These are phyloP conservation scores for Paelopatides confundens DNA, from an alignment of 53 echinoderm and acorn worm species.

Conservation along the genomic window DNA sequence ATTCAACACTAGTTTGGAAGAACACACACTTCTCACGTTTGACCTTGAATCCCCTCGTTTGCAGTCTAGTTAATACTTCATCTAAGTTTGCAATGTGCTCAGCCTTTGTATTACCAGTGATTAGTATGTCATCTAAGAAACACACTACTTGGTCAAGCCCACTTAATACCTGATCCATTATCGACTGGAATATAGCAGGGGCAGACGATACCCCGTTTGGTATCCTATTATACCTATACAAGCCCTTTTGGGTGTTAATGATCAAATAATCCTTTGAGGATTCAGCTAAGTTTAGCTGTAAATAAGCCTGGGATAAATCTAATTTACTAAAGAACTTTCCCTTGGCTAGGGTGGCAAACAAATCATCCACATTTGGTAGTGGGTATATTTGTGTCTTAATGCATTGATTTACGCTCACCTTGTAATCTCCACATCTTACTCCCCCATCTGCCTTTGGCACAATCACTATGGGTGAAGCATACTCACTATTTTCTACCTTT, in stretches of 20 bases:
- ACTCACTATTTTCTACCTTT: too few relatives aligned
- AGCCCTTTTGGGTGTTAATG: too few relatives aligned
- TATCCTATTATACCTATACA: constrained; percentile 27
- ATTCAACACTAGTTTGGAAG: not conserved
- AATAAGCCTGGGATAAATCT: too few relatives aligned
- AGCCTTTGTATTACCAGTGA: constrained; percentile 35
- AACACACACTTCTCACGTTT: constrained; percentile 34
- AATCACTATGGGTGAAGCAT: too few relatives aligned
- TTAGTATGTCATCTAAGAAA: constrained; percentile 50
- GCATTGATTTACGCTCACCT: too few relatives aligned
- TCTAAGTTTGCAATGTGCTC: constrained; percentile 24
- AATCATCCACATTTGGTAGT: too few relatives aligned
- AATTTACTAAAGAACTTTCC: too few relatives aligned
- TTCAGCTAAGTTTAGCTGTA: too few relatives aligned
- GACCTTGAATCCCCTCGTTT: constrained; percentile 13
- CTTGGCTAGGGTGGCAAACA: too few relatives aligned
- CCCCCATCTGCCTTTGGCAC: too few relatives aligned
- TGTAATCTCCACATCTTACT: too few relatives aligned
- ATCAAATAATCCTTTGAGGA: constrained; percentile 47
- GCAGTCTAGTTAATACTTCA: constrained; percentile 32
- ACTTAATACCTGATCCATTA: constrained; percentile 27
- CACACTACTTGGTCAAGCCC: not conserved
- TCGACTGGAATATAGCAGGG: constrained; percentile 49
- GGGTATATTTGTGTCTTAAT: too few relatives aligned
- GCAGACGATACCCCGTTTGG: constrained; percentile 3